Evolutionary conservation across 1,140 invertebrate species (phyloP).

Genomic region (Drosophila lacteicornis): DNA sequence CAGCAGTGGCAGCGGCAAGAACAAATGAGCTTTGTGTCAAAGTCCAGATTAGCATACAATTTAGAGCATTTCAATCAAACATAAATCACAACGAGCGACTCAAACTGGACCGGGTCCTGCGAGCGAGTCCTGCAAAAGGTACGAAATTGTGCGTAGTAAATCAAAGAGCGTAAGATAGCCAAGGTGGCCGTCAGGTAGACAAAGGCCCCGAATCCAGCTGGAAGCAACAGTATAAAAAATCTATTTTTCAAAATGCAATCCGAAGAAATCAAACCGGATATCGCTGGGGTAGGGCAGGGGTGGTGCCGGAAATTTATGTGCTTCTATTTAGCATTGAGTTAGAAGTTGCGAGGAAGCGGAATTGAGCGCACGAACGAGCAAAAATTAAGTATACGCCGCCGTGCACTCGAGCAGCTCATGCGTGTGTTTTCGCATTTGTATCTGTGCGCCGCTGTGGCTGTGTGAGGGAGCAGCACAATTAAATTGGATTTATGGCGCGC

Average conservation of each 20-base stretch:
- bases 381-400: slow-evolving; percentile 78
- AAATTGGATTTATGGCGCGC: slow-evolving; percentile 81
- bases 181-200: not conserved
- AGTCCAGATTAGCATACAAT: slow-evolving; percentile 73
- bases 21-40: slow-evolving; percentile 63
- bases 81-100: slow-evolving; percentile 69
- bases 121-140: slow-evolving; percentile 34
- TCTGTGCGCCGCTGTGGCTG: slow-evolving; percentile 23
- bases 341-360: slow-evolving; percentile 45
- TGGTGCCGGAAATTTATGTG: slow-evolving; percentile 71
- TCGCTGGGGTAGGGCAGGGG: slow-evolving; percentile 7
- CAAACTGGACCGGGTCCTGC: slow-evolving; percentile 37
- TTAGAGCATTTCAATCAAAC: slow-evolving; percentile 77
- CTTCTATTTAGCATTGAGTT: slow-evolving; percentile 76
- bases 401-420: slow-evolving; percentile 54
- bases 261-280: slow-evolving; percentile 65
- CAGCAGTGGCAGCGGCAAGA: not conserved
- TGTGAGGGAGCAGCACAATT: slow-evolving; percentile 64
- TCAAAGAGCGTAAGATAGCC: slow-evolving; percentile 37
- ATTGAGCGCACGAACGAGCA: slow-evolving; percentile 71
- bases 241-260: slow-evolving; percentile 78
- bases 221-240: slow-evolving; percentile 68
- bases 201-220: not conserved
- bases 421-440: slow-evolving; percentile 30
- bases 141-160: slow-evolving; percentile 73